Evolutionary conservation across 53 echinoderm and acorn worm genomes (phyloP).

Genomic region (Glandiceps talaboti): DNA sequence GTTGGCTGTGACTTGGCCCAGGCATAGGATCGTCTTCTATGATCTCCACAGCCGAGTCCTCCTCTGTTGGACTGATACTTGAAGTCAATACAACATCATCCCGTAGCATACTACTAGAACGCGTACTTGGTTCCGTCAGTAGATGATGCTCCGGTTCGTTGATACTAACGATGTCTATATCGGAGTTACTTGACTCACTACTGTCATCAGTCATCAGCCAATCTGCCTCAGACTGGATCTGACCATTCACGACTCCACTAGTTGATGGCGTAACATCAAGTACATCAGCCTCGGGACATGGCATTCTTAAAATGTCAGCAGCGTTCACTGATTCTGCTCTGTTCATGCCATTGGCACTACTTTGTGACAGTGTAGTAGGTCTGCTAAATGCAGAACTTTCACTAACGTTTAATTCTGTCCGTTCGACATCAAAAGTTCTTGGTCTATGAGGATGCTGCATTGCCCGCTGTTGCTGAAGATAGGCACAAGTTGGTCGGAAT

Average conservation of each 20-base stretch:
- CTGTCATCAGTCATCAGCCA: neutral
- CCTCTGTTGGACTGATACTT: neutral
- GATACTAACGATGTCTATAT: constrained; percentile 40
- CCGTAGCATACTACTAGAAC: neutral
- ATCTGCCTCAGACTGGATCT: neutral
- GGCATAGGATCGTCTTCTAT: neutral
- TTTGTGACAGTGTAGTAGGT: neutral
- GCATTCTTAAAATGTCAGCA: neutral
- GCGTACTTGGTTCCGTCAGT: neutral
- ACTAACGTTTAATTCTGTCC: neutral
- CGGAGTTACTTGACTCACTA: constrained; percentile 13
- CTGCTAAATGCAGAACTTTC: neutral
- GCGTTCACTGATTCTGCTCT: neutral
- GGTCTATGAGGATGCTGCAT: neutral
- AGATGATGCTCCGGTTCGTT: constrained; percentile 9
- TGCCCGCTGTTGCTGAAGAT: neutral
- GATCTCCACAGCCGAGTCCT: neutral
- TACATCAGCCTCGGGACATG: neutral
- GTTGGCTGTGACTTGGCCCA: neutral
- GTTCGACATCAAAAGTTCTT: neutral
- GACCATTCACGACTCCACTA: neutral
- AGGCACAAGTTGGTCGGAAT: neutral
- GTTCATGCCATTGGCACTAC: neutral
- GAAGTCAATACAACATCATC: neutral
- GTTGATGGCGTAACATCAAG: neutral